A percentile compares a stretch with the other conserved stretches of the same genome.
These are phyloP conservation scores for Himalopsyche kuldschensis DNA, from an alignment of 2,888 invertebrate genomes.

Conservation along the genomic window DNA sequence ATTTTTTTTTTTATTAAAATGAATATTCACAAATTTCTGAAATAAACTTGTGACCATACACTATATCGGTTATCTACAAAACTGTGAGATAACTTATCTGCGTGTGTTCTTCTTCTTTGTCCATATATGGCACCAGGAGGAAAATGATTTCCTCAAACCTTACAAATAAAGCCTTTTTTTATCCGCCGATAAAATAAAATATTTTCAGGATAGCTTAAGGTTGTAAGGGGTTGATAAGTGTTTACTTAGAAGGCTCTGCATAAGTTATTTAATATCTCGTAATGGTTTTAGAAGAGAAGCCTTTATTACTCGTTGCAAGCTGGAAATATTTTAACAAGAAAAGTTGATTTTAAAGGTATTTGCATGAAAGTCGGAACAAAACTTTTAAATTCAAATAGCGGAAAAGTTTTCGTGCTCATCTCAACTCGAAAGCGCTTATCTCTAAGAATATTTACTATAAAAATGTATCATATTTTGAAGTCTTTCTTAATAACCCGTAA, in stretches of 20 bases:
- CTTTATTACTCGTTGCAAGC: background rate
- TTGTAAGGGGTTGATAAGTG: background rate
- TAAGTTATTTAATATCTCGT: slow-evolving; percentile 1
- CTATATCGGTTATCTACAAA: too few relatives aligned
- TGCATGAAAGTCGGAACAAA: background rate
- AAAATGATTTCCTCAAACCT: too few relatives aligned
- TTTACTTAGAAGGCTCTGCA: background rate
- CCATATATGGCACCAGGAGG: too few relatives aligned
- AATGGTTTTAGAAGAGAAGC: background rate
- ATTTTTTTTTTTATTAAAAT: too few relatives aligned
- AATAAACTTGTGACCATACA: too few relatives aligned
- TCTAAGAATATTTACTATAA: background rate
- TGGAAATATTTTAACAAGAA: background rate
- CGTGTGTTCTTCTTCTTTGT: too few relatives aligned
- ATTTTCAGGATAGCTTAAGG: background rate
- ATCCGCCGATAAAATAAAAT: too few relatives aligned
- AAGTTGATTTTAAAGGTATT: background rate
- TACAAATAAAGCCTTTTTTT: too few relatives aligned
- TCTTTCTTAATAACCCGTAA: background rate
- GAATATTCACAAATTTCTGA: too few relatives aligned
- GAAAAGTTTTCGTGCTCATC: background rate
- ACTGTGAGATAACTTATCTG: too few relatives aligned
- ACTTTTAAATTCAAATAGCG: background rate
- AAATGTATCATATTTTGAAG: background rate
- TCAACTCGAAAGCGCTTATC: background rate